Percentiles rank a stretch among this genome's conserved stretches.
Conservation (phyloP, 2,797 vertebrate genomes). For the Pantherophis vulpinus region DNA sequence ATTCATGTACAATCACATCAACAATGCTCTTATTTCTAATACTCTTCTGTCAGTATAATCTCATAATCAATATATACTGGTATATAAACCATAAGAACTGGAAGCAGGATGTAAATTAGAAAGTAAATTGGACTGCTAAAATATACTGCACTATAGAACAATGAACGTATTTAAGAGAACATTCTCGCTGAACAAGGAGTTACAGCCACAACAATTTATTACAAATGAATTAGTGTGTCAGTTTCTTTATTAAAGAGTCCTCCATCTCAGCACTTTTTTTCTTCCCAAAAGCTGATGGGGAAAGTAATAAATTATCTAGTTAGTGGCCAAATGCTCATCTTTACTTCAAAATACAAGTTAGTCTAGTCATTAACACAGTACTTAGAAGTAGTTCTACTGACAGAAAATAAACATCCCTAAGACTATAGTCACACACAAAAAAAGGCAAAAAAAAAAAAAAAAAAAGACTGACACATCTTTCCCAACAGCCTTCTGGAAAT, state of each 20-base stretch:
- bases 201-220: constrained; percentile 22
- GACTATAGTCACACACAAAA: background rate
- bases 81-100: background rate
- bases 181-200: constrained; percentile 2
- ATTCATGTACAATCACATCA: constrained; percentile 8
- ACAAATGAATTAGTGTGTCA: background rate
- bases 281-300: background rate
- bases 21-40: constrained; percentile 24
- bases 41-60: background rate
- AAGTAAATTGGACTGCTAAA: background rate
- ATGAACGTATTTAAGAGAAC: background rate
- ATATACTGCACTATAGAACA: background rate
- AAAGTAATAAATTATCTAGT: background rate
- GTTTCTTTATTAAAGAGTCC: background rate
- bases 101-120: constrained; percentile 7
- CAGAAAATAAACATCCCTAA: background rate
- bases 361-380: background rate
- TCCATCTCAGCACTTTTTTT: background rate
- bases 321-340: background rate
- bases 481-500: background rate
- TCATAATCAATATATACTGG: background rate
- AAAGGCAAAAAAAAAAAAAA: background rate
- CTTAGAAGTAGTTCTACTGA: background rate
- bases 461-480: background rate
- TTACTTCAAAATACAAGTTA: background rate